phyloP scores from a whole-genome alignment of 2,113 vertebrate species.

The Scatophagus argus region DNA sequence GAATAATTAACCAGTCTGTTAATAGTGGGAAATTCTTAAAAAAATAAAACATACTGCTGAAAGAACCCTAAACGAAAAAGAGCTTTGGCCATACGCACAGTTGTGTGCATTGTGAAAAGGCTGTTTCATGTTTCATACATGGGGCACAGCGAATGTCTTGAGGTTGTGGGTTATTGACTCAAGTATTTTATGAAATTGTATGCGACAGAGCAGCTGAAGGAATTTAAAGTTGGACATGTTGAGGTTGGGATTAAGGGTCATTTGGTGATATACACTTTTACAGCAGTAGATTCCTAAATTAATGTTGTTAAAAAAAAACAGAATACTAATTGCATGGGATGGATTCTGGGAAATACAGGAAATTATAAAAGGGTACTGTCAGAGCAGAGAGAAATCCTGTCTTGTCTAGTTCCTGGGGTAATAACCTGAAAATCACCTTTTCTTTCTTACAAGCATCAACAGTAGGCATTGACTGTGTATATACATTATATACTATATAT shows the following conservation, averaged over 20 bases:
- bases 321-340: background rate
- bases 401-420: no score
- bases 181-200: background rate
- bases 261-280: background rate
- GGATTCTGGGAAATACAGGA: slow-evolving; percentile 16
- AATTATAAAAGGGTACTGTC: background rate
- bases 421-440: no score
- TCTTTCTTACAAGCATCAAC: no score
- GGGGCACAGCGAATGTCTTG: background rate
- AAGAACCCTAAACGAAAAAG: background rate
- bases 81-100: background rate
- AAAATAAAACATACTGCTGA: background rate
- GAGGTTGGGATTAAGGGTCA: slow-evolving; percentile 5
- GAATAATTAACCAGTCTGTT: slow-evolving; percentile 9
- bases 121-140: slow-evolving; percentile 14
- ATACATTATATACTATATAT: no score
- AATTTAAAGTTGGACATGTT: background rate
- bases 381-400: background rate
- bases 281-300: background rate
- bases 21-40: background rate
- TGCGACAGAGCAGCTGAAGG: background rate
- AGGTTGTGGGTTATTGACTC: slow-evolving; percentile 21
- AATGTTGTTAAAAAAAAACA: slow-evolving; percentile 12
- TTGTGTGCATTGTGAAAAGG: slow-evolving; percentile 12
- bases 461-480: no score